Base-by-base conservation (phyloP, 2,797 vertebrate species). In the Acomys russatus region DNA sequence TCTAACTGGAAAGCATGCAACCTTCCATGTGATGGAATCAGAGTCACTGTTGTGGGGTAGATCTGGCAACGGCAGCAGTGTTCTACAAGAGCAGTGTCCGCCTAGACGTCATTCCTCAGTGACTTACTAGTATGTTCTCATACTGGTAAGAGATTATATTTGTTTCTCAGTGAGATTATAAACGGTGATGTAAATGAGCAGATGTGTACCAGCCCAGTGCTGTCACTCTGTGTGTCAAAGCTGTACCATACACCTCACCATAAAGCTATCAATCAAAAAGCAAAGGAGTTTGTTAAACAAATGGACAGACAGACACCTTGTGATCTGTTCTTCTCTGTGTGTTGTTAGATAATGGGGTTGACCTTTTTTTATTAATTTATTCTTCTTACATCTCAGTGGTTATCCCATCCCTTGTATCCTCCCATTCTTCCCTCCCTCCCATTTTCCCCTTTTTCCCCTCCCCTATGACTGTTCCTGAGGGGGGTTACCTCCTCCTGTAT, bases 1-100 rank as follows among this genome's bases (percentile, higher is more conserved):
- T 82, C 28, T 14, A 61, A 25, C n/a, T 90, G 18, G 92, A 94
- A 92, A 95, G 51, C 86, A 91, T 33, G 20, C 78, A 17, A 44
- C 18, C 56, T 63, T 23, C 38, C 33, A 28, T 54, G 28, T 33
- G 56, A 25, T 18, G 0, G 71, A 33, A 33, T 20, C 30, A 12
- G 51, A 3, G 94, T 38, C 71, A 68, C 12, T 93, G 76, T 38
- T 77, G 89, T 61, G 30, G 28, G 71, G 2, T 70, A 63, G 33
- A 77, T 90, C 66, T 77, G 6, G 23, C 54, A 30, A 68, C 82
- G 68, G 66, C 49, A 61, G 20, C 73, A 76, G 59, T 15, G 44
- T 51, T 70, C 54, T n/a, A 22, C 30, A 33, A 3, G 23, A 82
- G 35, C 15, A 28, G 22, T 51, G 44, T 51, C 11, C 7, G 6